Evolutionary conservation across 2,113 vertebrate species (phyloP).

Genomic region (Phalacrocorax pelagicus): DNA sequence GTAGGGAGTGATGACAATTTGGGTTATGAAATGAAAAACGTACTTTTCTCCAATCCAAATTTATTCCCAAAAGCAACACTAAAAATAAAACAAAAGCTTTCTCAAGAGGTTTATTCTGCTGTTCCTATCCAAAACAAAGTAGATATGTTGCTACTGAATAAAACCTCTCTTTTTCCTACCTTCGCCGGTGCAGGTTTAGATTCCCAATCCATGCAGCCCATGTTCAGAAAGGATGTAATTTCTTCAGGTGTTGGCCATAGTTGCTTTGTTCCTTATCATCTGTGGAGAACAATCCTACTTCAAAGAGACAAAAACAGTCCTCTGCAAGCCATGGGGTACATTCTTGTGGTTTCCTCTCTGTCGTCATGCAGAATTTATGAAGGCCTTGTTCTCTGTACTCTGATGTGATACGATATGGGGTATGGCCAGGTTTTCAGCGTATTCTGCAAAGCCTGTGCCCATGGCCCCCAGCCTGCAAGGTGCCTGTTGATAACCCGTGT

Average conservation of each 20-base stretch:
- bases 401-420: neutral
- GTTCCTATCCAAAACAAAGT: neutral
- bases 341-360: neutral
- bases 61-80: neutral
- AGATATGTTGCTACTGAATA: neutral
- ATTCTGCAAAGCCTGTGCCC: neutral
- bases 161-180: neutral
- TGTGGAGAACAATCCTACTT: neutral
- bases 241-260: neutral
- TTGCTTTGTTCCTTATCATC: neutral
- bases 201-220: neutral
- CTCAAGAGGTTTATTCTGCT: constrained; percentile 17
- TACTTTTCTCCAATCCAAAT: neutral
- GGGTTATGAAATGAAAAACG: constrained; percentile 28
- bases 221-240: neutral
- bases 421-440: neutral
- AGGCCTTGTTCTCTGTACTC: neutral
- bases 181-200: neutral
- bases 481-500: neutral
- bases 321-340: neutral
- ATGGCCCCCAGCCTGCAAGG: neutral
- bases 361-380: neutral
- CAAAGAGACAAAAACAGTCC: neutral
- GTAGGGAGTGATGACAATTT: constrained; percentile 25
- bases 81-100: constrained; percentile 50